A percentile compares a stretch with the other conserved stretches of the same genome.
These are phyloP conservation scores for Acronicta aceris DNA, from an alignment of 2,888 invertebrate species.

Conservation along the genomic window DNA sequence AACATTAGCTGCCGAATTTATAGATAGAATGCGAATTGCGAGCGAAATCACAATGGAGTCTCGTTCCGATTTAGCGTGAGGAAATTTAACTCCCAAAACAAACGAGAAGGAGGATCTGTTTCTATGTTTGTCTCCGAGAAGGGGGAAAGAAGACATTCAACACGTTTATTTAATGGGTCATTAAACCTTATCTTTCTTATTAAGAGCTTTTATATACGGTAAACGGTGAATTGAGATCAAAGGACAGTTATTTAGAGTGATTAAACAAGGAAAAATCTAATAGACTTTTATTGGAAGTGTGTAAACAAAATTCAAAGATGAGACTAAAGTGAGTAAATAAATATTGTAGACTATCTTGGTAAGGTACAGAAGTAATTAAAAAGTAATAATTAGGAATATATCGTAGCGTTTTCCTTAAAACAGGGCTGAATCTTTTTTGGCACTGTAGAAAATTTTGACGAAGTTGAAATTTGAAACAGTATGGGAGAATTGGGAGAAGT, in stretches of 20 bases:
- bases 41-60: constrained; percentile 4
- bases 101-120: constrained; percentile 10
- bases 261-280: constrained; percentile 13
- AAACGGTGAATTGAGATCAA: constrained; percentile 31
- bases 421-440: too few species aligned
- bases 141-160: constrained; percentile 19
- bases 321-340: not conserved
- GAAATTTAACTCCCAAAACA: constrained; percentile 16
- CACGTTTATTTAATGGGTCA: constrained; percentile 26
- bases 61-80: constrained; percentile 8
- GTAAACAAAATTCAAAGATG: not conserved
- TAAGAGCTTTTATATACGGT: constrained; percentile 16
- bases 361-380: not conserved
- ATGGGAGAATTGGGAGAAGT: too few species aligned
- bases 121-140: not conserved
- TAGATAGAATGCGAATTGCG: not conserved
- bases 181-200: constrained; percentile 34
- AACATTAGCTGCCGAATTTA: not conserved
- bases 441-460: too few species aligned
- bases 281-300: not conserved
- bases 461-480: too few species aligned
- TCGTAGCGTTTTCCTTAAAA: too few species aligned
- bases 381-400: too few species aligned
- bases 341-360: not conserved
- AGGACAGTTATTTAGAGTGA: constrained; percentile 20